Evolutionary conservation across 2,888 invertebrate species (phyloP).

Genomic region (Escarpia spicata): DNA sequence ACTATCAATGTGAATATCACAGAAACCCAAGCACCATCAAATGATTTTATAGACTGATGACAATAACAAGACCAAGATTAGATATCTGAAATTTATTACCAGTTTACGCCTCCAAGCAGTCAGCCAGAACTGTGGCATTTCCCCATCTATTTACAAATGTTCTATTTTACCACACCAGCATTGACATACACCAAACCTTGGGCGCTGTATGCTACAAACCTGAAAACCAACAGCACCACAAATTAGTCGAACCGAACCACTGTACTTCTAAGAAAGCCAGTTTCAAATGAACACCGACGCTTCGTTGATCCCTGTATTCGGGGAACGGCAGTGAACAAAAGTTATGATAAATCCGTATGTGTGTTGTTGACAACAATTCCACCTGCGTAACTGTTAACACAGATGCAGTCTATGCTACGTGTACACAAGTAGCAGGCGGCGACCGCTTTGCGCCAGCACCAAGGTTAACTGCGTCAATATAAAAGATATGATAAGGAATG

Average conservation of each 20-base stretch:
- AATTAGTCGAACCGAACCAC: neutral
- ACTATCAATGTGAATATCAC: too few relatives aligned
- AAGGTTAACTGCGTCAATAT: neutral
- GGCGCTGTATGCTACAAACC: neutral
- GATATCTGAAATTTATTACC: slow-evolving; percentile 13
- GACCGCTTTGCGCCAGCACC: neutral
- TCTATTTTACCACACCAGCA: slow-evolving; percentile 14
- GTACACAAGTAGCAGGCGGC: neutral
- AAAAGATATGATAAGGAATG: neutral
- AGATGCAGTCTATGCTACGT: neutral
- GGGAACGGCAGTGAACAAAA: neutral
- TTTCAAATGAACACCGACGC: neutral
- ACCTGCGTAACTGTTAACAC: neutral
- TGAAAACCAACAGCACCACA: neutral
- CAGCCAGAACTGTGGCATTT: slow-evolving; percentile 13
- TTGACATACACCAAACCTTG: neutral
- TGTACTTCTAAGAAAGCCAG: neutral
- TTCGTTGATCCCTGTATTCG: neutral
- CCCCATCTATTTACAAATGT: slow-evolving; percentile 10
- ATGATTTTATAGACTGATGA: neutral
- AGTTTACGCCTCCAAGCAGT: neutral
- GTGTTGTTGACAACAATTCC: neutral
- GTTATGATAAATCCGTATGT: neutral
- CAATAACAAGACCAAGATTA: neutral
- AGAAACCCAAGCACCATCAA: neutral